These are phyloP conservation scores for Copidosoma floridanum DNA, from an alignment of 1,140 invertebrate genomes.

Conservation along the genomic window DNA sequence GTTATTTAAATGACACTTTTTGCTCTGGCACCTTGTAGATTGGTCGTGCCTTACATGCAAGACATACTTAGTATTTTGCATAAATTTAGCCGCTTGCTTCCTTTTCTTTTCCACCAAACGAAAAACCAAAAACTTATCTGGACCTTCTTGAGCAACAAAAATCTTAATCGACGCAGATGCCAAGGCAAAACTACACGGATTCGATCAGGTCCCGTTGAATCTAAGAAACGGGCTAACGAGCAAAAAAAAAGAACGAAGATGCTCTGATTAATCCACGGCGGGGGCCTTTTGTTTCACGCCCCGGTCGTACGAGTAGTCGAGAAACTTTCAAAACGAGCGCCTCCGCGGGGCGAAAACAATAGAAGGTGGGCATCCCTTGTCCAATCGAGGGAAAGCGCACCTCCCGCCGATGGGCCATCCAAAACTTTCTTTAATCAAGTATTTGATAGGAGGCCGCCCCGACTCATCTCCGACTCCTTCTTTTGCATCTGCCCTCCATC, in stretches of 20 bases:
- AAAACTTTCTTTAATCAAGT: conserved; percentile 49
- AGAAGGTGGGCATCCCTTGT: conserved; percentile 33
- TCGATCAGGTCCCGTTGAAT: conserved; percentile 8
- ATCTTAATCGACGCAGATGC: no score
- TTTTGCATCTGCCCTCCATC: neutral
- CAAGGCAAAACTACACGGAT: no score
- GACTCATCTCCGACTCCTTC: neutral
- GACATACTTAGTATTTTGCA: no score
- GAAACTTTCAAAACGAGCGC: neutral
- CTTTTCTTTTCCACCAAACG: no score
- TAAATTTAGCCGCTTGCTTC: no score
- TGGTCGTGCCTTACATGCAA: no score
- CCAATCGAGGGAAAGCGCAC: conserved; percentile 38
- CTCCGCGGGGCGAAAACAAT: neutral
- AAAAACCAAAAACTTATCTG: no score
- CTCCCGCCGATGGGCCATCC: conserved; percentile 35
- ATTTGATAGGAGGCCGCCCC: conserved; percentile 38
- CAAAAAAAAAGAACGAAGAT: neutral
- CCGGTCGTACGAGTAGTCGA: conserved; percentile 2
- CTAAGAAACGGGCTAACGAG: neutral
- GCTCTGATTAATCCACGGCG: neutral
- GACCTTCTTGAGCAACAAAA: no score
- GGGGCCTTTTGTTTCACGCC: conserved; percentile 5
- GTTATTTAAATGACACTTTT: no score
- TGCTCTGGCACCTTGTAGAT: no score